Conservation (phyloP, 2,113 vertebrate species). For the Beaufortia kweichowensis region DNA sequence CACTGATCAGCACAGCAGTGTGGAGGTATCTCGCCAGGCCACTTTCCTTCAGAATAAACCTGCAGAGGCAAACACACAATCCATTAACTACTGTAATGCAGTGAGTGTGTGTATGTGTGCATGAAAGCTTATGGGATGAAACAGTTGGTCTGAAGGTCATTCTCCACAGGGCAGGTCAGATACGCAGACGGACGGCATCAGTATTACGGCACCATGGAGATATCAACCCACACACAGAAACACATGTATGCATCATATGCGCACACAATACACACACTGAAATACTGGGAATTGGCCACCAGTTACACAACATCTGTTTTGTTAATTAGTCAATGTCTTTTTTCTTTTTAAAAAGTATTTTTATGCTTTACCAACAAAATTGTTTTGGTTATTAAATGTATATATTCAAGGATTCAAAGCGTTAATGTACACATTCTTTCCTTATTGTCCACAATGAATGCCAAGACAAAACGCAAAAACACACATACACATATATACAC, state of each 20-base stretch:
- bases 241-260: not conserved
- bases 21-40: conserved; percentile 86
- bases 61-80: conserved; percentile 68
- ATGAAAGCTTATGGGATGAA: conserved; percentile 19
- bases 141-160: conserved; percentile 43
- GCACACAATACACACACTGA: conserved; percentile 11
- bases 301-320: too few relatives aligned
- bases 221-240: conserved; percentile 2
- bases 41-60: conserved; percentile 87
- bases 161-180: conserved; percentile 42
- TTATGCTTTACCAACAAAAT: too few relatives aligned
- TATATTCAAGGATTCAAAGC: too few relatives aligned
- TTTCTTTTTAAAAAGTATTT: too few relatives aligned
- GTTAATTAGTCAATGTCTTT: too few relatives aligned
- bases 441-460: too few relatives aligned
- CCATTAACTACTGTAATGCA: conserved; percentile 14
- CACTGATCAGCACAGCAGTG: conserved; percentile 82
- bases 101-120: not conserved
- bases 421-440: too few relatives aligned
- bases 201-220: conserved; percentile 23
- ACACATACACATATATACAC: too few relatives aligned
- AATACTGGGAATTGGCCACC: not conserved
- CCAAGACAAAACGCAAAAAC: too few relatives aligned
- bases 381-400: too few relatives aligned
- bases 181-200: conserved; percentile 34